Evolutionary conservation across 1,140 invertebrate species (phyloP), one percentile per base, ranked within the genome.

Genomic region (Druon quercuslanigerum): DNA sequence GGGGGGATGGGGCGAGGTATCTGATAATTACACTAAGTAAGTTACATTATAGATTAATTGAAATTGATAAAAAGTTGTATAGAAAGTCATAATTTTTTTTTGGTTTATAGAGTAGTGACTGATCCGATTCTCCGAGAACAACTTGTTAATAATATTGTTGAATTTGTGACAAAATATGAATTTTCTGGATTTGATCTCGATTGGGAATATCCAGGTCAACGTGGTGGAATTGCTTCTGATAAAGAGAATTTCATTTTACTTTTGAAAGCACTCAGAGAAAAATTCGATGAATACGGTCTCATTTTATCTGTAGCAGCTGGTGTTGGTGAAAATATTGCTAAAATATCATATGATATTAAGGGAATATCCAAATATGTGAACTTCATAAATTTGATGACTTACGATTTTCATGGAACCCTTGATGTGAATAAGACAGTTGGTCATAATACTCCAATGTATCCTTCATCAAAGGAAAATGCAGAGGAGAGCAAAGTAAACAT

Each of bases 1-100:
- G 51, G 96, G 96, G 9, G 96, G 96, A 14, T 96, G 95, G 95
- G 95, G 94, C 84, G 94, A 96, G 88, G 95, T 94, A 17, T 95
- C 94, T 0, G 89, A 87, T 4, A 95, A 93, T 76, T 96, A 94
- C 87, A 95, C 95, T 0, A 79, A 88, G 40, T 46, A 46, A 9
- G 40, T 46, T 46, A 11, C 9, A 8, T 9, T 46, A 6, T 46
- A 46, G 8, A 46, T 46, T 8, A 46, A 46, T 9, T 46, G 40
- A 46, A 46, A 2, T 46, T 46, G 40, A 46, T 11, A 46, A 9
- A 9, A 46, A 46, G 4, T 46, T 46, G 9, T 46, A 1, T 46
- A 11, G 9, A 9, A 11, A 46, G 40, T 11, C 9, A 46, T 9
- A 46, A 46, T 46, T 46, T 46, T 46, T 9, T 46, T 46, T 9